These are phyloP conservation scores for Accipiter cooperii DNA, from an alignment of 2,113 vertebrate genomes.

Conservation along the genomic window DNA sequence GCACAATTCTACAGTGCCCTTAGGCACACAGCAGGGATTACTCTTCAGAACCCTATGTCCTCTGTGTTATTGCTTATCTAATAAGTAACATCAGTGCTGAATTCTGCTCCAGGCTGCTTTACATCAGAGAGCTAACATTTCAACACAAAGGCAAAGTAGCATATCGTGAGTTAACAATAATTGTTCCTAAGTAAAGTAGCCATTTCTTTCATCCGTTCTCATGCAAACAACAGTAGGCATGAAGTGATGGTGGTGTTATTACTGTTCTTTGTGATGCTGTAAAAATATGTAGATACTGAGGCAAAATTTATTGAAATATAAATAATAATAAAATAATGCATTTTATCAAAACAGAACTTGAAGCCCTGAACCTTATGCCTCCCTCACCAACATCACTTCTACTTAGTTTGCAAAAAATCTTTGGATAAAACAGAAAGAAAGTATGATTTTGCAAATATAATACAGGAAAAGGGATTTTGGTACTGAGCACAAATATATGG, in stretches of 20 bases:
- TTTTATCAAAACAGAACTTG: neutral
- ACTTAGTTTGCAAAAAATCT: neutral
- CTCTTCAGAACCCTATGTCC: neutral
- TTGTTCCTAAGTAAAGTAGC: neutral
- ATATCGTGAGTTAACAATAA: slow-evolving; percentile 3
- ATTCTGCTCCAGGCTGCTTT: slow-evolving; percentile 22
- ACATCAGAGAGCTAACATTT: neutral
- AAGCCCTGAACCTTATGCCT: neutral
- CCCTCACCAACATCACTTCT: neutral
- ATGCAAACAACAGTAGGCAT: neutral
- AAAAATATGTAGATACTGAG: neutral
- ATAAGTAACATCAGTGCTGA: slow-evolving; percentile 26
- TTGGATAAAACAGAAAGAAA: neutral
- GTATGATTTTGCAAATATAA: neutral
- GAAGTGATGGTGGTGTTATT: neutral
- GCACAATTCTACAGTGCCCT: neutral
- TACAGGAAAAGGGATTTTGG: neutral
- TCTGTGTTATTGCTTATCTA: slow-evolving; percentile 38
- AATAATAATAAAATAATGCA: neutral
- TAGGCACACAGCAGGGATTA: slow-evolving; percentile 37
- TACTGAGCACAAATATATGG: neutral
- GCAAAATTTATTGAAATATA: neutral
- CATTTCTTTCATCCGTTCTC: neutral
- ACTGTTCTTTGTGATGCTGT: neutral
- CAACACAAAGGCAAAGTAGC: neutral